Conservation (phyloP, 1,140 invertebrate genomes). For the Diabrotica virgifera region DNA sequence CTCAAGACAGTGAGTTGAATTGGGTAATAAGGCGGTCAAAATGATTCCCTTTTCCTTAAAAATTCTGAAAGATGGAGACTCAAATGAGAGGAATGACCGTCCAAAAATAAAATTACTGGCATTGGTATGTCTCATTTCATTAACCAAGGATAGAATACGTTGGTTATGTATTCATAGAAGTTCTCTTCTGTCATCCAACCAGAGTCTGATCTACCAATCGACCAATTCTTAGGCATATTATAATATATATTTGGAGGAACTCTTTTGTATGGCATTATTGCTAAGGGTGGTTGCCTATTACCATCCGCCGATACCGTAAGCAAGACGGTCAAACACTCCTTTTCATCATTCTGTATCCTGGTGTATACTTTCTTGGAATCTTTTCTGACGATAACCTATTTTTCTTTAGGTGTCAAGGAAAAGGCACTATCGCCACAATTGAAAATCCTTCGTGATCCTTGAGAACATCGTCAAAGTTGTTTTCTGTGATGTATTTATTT, state of each 20-base stretch:
- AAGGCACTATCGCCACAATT: slow-evolving; percentile 17
- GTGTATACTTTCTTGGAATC: slow-evolving; percentile 7
- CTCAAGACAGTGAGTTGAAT: too few species aligned
- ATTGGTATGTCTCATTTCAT: slow-evolving; percentile 29
- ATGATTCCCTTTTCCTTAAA: too few species aligned
- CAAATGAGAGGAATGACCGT: too few species aligned
- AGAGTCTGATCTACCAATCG: slow-evolving; percentile 43
- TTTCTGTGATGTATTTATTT: slow-evolving; percentile 2
- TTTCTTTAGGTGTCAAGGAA: slow-evolving; percentile 11
- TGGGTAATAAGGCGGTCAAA: too few species aligned
- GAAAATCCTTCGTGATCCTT: neutral
- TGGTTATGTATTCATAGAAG: slow-evolving; percentile 48
- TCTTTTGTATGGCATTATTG: slow-evolving; percentile 46
- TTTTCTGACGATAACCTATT: slow-evolving; percentile 6
- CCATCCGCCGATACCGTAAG: slow-evolving; percentile 28
- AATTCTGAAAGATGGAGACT: slow-evolving; percentile 4
- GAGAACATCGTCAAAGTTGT: neutral
- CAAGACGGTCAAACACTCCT: slow-evolving; percentile 26
- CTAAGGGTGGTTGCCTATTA: slow-evolving; percentile 33
- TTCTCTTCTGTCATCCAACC: slow-evolving; percentile 49
- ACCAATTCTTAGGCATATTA: slow-evolving; percentile 37
- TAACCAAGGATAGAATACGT: slow-evolving; percentile 24
- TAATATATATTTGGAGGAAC: slow-evolving; percentile 32
- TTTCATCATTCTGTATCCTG: slow-evolving; percentile 11
- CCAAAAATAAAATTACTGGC: neutral